Base-by-base conservation (phyloP, 2,888 invertebrate species). In the Chrysotoxum bicinctum region DNA sequence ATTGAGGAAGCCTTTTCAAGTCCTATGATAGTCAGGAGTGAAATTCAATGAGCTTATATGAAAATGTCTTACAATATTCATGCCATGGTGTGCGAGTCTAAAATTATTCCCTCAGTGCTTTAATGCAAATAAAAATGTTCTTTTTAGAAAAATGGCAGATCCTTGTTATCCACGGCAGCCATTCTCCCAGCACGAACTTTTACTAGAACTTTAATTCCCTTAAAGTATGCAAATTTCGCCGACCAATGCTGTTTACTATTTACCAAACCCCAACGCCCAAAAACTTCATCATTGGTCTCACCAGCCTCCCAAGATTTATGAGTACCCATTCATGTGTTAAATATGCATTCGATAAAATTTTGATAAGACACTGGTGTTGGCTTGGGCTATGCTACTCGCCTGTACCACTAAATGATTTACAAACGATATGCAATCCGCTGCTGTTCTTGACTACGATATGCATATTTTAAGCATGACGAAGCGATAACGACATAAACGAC, bases 341-440 rank as follows among this genome's bases (percentile, higher is more conserved):
- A 85, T 85, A 81, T 85, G 76, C 69, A 69, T 81, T 81, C 81
- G 69, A 77, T 85, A 81, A 68, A 85, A 85, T 81, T 81, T 85
- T 81, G 81, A 85, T 85, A 81, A 81, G 73, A 85, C 80, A 73
- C 72, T 68, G 35, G 72, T 73, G 73, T 50, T 35, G 35, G 45
- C 32, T 62, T 26, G 21, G 14, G 45, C 19, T 50, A 45, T 35
- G 72, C 58, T 70, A 50, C 69, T 72, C 75, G 80, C 77, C 81
- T 81, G 81, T 69, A 76, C 68, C 68, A 56, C 56, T 66, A 76
- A 81, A 85, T 81, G 76, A 85, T 85, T 85, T 81, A 85, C 85
- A 76, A 81, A 81, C 76, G 76, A 85, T 76, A 85, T 85, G 73
- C 80, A 80, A 54, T 70, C 56, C 72, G 35, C 23, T 52, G 30